Base-by-base conservation (phyloP, 2,797 vertebrate genomes). In the Cottoperca gobio region DNA sequence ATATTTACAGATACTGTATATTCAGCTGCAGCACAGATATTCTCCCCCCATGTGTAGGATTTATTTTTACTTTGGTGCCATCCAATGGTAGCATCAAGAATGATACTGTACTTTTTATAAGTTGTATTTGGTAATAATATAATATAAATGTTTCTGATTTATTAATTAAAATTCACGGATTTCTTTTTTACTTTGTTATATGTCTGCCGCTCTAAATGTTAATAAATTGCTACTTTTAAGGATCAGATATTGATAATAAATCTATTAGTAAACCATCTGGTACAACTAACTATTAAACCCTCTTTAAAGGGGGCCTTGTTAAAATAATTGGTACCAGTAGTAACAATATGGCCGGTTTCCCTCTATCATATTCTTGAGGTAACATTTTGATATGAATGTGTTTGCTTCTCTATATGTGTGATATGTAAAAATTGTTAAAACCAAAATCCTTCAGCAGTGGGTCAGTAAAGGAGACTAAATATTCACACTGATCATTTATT, bases 401-500 rank as follows among this genome's bases (percentile, higher is more conserved):
- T 54, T n/a, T 67, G 19, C n/a, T 2, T 45, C 19, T 70, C 70
- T 42, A 35, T 33, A 33, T 49, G 6, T 7, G 6, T 53, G 8
- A 53, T 65, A 54, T 48, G 46, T 59, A 50, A 26, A 37, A 64
- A 42, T 31, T 24, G 5, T 14, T 37, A 31, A 37, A 72, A 64
- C 45, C 5, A 6, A 4, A 82, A 75, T 24, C 37, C 14, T 52
- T 60, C 39, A 76, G 12, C 43, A 21, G 23, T 6, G 62, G 49
- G 39, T 45, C 21, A 76, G 31, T 69, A 24, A 61, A 70, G 66
- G 40, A 40, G 33, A 67, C 23, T 42, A 43, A 46, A 64, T 9
- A 46, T 24, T 59, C 42, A 4, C 12, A 40, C 45, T 23, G 45
- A 77, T 68, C 57, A 71, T 74, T 61, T 66, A 65, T 84, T 76